phyloP scores from a whole-genome alignment of 2,888 invertebrate species.

The Acronicta alni region DNA sequence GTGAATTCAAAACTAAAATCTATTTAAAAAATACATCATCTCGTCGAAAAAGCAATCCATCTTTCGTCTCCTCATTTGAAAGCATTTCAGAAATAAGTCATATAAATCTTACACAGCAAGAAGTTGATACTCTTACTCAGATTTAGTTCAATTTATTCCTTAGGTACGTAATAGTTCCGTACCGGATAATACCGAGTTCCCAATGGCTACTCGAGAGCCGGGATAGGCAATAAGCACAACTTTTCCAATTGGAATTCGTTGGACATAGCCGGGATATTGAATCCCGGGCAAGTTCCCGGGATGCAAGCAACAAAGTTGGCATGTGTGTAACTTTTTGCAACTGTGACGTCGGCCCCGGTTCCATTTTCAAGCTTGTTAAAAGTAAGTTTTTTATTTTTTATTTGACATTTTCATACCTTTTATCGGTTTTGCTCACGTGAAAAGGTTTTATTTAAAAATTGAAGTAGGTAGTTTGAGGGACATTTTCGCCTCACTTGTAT shows the following conservation, averaged over 20 bases:
- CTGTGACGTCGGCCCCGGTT: conserved; percentile 19
- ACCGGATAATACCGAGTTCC: conserved; percentile 17
- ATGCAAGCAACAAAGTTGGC: conserved; percentile 37
- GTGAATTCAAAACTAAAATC: not conserved
- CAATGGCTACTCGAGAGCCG: conserved; percentile 35
- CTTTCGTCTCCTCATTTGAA: conserved; percentile 34
- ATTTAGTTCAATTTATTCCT: conserved; percentile 24
- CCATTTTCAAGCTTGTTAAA: conserved; percentile 29
- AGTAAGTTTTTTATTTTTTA: conserved; percentile 15
- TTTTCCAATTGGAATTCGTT: conserved; percentile 68
- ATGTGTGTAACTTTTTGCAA: conserved; percentile 45
- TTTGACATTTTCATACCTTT: conserved; percentile 13
- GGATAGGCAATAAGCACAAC: conserved; percentile 50
- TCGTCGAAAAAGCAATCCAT: conserved; percentile 28
- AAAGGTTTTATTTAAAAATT: not conserved
- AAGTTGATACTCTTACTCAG: not conserved
- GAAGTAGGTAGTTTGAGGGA: no score
- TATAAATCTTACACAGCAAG: conserved; percentile 5
- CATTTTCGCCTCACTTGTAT: no score
- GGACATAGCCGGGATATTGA: conserved; percentile 56
- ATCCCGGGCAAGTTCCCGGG: conserved; percentile 42
- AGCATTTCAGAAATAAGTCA: conserved; percentile 34
- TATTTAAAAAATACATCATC: conserved; percentile 3
- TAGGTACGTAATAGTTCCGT: conserved; percentile 12
- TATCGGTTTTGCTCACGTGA: not conserved